Evolutionary conservation across 1,140 invertebrate species (phyloP).

Genomic region (Tetramorium parvispinum): DNA sequence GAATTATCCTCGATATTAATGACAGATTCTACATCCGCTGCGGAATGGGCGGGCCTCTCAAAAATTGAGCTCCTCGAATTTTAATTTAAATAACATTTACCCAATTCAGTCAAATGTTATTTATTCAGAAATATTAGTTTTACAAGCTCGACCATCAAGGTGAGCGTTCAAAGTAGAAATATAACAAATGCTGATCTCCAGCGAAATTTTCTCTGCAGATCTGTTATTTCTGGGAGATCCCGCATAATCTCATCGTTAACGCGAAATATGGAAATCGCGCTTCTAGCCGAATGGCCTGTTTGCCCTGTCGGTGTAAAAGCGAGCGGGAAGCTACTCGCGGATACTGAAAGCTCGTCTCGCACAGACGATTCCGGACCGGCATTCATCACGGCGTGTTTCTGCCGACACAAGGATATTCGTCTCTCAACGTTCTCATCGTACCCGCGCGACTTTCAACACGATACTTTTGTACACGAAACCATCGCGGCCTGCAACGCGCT

Average conservation of each 20-base stretch:
- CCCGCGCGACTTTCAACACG: conserved; percentile 67
- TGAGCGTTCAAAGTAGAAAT: neutral
- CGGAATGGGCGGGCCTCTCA: neutral
- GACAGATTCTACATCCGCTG: neutral
- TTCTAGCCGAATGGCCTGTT: conserved; percentile 27
- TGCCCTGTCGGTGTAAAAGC: conserved; percentile 35
- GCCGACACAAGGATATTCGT: conserved; percentile 64
- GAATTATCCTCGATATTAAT: conserved; percentile 11
- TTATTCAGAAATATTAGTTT: neutral
- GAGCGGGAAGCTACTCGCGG: conserved; percentile 42
- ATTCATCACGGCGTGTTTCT: conserved; percentile 37
- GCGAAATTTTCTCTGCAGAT: neutral
- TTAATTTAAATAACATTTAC: conserved; percentile 3
- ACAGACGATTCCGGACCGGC: neutral
- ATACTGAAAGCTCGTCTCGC: conserved; percentile 29
- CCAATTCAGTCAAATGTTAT: neutral
- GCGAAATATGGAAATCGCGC: conserved; percentile 35
- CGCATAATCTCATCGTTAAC: conserved; percentile 26
- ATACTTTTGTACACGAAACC: conserved; percentile 68
- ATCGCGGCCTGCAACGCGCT: conserved; percentile 9
- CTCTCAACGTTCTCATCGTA: conserved; percentile 70
- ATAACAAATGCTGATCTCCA: neutral
- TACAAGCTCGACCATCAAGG: neutral
- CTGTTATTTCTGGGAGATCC: conserved; percentile 13
- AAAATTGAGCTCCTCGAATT: conserved; percentile 3